Conservation (phyloP, 2,797 vertebrate genomes). For the Ispidina picta region DNA sequence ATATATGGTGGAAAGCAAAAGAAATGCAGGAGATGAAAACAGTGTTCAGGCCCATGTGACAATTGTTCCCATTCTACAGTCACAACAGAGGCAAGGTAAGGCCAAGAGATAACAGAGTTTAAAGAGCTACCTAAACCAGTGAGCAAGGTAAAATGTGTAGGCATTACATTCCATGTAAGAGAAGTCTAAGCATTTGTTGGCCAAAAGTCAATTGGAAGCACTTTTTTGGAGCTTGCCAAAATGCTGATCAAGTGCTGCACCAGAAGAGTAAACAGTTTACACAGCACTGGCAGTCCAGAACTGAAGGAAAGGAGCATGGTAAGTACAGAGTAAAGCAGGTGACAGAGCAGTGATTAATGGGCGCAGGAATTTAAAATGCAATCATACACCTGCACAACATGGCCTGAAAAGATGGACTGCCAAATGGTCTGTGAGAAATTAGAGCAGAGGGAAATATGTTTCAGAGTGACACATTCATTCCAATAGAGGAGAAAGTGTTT, state of each 20-base stretch:
- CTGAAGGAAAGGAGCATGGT: not conserved
- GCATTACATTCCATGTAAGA: conserved; percentile 8
- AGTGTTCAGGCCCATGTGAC: not conserved
- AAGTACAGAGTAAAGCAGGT: conserved; percentile 30
- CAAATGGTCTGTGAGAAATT: conserved; percentile 41
- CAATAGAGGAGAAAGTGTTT: conserved; percentile 7
- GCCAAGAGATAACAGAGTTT: not conserved
- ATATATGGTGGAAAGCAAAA: not conserved
- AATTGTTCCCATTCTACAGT: not conserved
- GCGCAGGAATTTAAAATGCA: conserved; percentile 58
- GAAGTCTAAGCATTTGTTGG: not conserved
- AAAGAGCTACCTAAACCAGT: not conserved
- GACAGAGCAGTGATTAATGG: conserved; percentile 68
- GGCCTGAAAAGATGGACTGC: conserved; percentile 42
- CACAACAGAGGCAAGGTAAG: conserved; percentile 12
- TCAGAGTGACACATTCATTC: conserved; percentile 23
- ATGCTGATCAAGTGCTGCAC: conserved; percentile 8
- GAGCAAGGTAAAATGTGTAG: not conserved
- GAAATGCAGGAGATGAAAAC: not conserved
- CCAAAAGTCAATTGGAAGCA: not conserved
- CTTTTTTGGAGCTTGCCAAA: conserved; percentile 27
- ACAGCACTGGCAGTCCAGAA: not conserved
- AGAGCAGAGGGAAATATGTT: not conserved
- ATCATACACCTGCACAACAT: conserved; percentile 26
- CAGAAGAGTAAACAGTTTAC: conserved; percentile 56